phyloP scores from a whole-genome alignment of 64 coral and sea anemone genomes.

The Porites australiensis region DNA sequence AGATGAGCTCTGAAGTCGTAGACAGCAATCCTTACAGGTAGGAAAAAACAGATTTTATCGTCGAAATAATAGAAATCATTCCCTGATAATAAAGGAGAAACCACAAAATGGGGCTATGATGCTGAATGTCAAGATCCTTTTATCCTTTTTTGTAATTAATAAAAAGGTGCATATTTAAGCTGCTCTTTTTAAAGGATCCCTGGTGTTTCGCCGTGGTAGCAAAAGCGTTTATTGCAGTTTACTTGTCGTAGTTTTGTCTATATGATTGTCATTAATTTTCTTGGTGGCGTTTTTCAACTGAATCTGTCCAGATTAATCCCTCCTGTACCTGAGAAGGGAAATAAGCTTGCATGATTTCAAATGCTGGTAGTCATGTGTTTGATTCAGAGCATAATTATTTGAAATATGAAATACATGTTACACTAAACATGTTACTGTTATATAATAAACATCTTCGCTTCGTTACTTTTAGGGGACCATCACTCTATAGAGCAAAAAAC shows the following conservation, averaged over 20 bases:
- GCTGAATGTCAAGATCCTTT: neutral
- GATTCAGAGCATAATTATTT: too few species aligned
- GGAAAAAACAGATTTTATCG: neutral
- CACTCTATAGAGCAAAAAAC: too few species aligned
- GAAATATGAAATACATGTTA: too few species aligned
- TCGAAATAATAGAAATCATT: neutral
- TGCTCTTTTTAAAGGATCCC: too few species aligned
- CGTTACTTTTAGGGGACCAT: too few species aligned
- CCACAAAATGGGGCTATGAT: neutral
- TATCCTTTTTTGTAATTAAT: neutral
- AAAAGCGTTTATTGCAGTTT: too few species aligned
- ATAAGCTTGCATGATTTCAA: neutral
- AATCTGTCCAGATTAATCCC: neutral
- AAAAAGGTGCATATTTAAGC: too few species aligned
- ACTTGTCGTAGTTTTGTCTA: neutral
- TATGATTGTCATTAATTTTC: neutral
- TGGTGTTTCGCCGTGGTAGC: neutral
- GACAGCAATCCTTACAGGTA: constrained; percentile 99
- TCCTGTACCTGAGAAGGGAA: neutral
- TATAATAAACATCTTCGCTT: too few species aligned
- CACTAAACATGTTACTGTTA: too few species aligned
- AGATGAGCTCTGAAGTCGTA: constrained; percentile 96
- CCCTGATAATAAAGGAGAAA: neutral
- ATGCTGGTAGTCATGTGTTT: too few species aligned
- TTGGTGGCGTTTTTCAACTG: neutral